Evolutionary conservation across 2,888 invertebrate species (phyloP).

Genomic region (Drosophila cognata): DNA sequence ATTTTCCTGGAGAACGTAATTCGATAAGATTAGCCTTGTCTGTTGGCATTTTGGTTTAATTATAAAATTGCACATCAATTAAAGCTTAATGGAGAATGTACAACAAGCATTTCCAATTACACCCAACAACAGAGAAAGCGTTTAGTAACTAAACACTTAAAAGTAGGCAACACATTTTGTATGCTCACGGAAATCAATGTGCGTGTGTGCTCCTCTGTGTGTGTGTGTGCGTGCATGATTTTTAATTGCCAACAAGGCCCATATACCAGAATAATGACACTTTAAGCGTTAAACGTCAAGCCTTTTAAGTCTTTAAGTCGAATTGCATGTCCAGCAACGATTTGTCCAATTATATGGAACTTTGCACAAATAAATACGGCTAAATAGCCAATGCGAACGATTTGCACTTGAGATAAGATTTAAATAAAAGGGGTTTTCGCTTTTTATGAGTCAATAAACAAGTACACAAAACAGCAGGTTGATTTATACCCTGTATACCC

Average conservation of each 20-base stretch:
- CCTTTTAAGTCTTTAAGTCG: constrained; percentile 12
- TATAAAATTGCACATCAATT: constrained; percentile 65
- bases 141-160: constrained; percentile 16
- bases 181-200: neutral
- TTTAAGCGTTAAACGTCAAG: constrained; percentile 6
- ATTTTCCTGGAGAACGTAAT: constrained; percentile 53
- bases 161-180: constrained; percentile 32
- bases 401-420: constrained; percentile 67
- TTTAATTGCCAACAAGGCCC: constrained; percentile 44
- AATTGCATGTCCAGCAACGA: constrained; percentile 69
- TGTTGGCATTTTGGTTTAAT: constrained; percentile 53
- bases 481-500: neutral
- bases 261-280: constrained; percentile 26
- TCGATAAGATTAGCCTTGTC: constrained; percentile 57
- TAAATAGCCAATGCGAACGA: constrained; percentile 62
- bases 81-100: constrained; percentile 59
- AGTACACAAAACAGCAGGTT: constrained; percentile 18
- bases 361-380: constrained; percentile 55
- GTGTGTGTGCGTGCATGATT: constrained; percentile 49
- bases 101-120: constrained; percentile 20
- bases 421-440: constrained; percentile 46
- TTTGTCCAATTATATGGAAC: constrained; percentile 74
- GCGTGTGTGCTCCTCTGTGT: constrained; percentile 1
- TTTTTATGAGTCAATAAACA: constrained; percentile 68
- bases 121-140: neutral